Conservation (phyloP, 2,113 vertebrate genomes). For the Bungarus multicinctus region DNA sequence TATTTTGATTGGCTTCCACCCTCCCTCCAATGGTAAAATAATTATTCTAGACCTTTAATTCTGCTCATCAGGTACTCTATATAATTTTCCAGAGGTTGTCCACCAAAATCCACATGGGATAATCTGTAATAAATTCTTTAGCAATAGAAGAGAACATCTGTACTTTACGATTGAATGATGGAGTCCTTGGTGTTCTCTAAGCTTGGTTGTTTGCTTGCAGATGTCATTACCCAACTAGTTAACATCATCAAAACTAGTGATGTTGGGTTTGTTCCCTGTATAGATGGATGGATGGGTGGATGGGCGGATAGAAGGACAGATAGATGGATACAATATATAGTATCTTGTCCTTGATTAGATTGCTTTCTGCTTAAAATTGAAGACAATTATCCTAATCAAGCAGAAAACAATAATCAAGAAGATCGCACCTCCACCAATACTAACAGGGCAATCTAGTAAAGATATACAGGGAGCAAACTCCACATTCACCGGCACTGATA, state of each 20-base stretch:
- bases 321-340: neutral
- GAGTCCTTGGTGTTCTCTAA: neutral
- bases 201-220: neutral
- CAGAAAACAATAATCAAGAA: neutral
- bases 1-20: neutral
- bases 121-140: neutral
- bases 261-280: neutral
- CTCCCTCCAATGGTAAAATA: neutral
- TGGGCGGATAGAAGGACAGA: too few species aligned
- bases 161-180: neutral
- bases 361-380: neutral
- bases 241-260: neutral
- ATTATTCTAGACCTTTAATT: neutral
- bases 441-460: neutral
- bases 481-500: neutral
- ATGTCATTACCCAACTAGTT: neutral
- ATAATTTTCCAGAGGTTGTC: neutral
- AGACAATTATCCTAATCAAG: neutral
- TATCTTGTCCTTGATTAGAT: neutral
- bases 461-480: too few species aligned
- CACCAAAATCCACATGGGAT: neutral
- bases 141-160: neutral
- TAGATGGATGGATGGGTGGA: too few species aligned
- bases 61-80: neutral
- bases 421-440: neutral